These are phyloP conservation scores for Drosophila planitibia DNA, from an alignment of 2,888 invertebrate genomes.

Conservation along the genomic window DNA sequence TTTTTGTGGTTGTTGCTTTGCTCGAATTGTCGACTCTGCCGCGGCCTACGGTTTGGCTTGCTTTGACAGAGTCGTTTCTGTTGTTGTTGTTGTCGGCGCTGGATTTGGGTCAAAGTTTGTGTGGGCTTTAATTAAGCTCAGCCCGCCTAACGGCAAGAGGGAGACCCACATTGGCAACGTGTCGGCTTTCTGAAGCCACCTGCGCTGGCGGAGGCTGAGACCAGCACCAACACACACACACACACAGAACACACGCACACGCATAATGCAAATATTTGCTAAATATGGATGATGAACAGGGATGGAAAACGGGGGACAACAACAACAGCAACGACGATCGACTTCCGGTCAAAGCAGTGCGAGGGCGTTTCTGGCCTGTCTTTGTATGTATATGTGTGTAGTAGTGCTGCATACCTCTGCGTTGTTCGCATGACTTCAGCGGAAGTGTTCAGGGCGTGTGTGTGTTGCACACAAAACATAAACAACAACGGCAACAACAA, in stretches of 20 bases:
- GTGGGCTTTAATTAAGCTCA: constrained; percentile 75
- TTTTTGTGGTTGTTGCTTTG: constrained; percentile 16
- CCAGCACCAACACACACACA: constrained; percentile 31
- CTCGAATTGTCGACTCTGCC: constrained; percentile 39
- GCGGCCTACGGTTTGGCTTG: constrained; percentile 57
- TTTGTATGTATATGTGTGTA: constrained; percentile 17
- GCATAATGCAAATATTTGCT: constrained; percentile 66
- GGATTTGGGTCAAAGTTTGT: constrained; percentile 78
- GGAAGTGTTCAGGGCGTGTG: constrained; percentile 67
- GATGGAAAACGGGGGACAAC: constrained; percentile 4
- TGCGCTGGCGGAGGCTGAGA: constrained; percentile 48
- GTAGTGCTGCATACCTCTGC: constrained; percentile 61
- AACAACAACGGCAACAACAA: constrained; percentile 44
- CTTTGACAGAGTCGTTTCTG: constrained; percentile 33
- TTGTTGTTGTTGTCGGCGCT: constrained; percentile 26
- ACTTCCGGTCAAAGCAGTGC: constrained; percentile 79
- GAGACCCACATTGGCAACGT: constrained; percentile 48
- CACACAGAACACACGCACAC: constrained; percentile 3
- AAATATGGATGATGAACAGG: constrained; percentile 37
- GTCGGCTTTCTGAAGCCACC: constrained; percentile 38
- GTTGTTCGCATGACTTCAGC: constrained; percentile 53
- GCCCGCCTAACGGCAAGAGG: constrained; percentile 60
- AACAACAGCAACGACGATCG: constrained; percentile 64
- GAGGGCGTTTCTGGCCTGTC: constrained; percentile 36
- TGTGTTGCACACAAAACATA: constrained; percentile 53